A percentile compares a stretch with the other conserved stretches of the same genome.
Conservation (phyloP, 2,888 invertebrate genomes). For the Agriotes lineatus region DNA sequence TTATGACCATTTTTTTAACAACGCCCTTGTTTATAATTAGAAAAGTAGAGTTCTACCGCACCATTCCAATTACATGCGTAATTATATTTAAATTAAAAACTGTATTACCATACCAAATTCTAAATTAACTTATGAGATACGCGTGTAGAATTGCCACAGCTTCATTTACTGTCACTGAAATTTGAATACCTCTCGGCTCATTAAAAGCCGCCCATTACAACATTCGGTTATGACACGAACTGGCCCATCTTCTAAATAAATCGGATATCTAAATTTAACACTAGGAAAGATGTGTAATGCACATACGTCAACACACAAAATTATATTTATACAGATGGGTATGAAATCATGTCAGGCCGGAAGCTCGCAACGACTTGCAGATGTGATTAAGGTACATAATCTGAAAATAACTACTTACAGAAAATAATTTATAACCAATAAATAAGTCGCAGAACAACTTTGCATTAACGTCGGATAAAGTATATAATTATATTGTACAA, state of each 20-base stretch:
- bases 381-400: constrained; percentile 15
- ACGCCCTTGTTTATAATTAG: too few relatives aligned
- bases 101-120: too few relatives aligned
- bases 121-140: too few relatives aligned
- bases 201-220: neutral
- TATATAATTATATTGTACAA: too few relatives aligned
- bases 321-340: constrained; percentile 34
- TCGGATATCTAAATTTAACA: constrained; percentile 25
- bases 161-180: too few relatives aligned
- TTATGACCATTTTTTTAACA: too few relatives aligned
- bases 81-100: too few relatives aligned
- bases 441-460: constrained; percentile 3
- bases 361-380: constrained; percentile 29
- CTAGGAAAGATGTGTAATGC: constrained; percentile 19
- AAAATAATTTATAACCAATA: constrained; percentile 13
- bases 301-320: constrained; percentile 23
- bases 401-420: constrained; percentile 14
- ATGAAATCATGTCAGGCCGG: constrained; percentile 27
- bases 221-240: neutral
- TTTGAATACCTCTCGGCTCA: too few relatives aligned
- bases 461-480: too few relatives aligned
- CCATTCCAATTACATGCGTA: too few relatives aligned
- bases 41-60: too few relatives aligned
- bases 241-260: neutral
- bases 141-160: too few relatives aligned